Base-by-base conservation (phyloP, 2,888 invertebrate species). In the Formica aserva region DNA sequence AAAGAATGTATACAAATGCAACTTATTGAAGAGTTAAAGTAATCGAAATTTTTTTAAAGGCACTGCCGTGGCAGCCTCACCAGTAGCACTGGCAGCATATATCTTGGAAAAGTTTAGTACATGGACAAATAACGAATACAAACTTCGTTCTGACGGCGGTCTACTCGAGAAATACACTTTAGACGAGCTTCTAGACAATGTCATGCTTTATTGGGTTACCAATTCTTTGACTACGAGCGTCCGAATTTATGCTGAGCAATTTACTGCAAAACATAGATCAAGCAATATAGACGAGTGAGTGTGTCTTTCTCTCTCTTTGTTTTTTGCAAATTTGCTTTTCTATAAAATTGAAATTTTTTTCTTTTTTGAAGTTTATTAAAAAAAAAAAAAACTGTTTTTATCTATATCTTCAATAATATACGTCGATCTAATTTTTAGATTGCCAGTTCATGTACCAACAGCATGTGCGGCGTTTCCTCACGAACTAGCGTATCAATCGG, bases 51-150 rank as follows among this genome's bases (percentile, higher is more conserved):
- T 86, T 41, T 77, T 18, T 81, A 69, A 85, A 97, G 97, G 98
- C 29, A 95, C 96, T 1, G 97, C 95, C 0, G 94, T 98, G 48
- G 95, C 96, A 26, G 97, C 98, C 89, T 97, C 97, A 0, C 99
- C 99, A 0, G 96, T 97, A 0, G 98, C 98, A 0, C 95, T 99
- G 83, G 98, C 98, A 0, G 98, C 98, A 0, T 99, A 98, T 92
- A 97, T 99, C 76, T 94, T 99, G 15, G 98, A 99, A 92, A 99
- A 98, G 94, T 98, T 98, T 95, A 96, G 97, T 15, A 96, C 96
- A 0, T 97, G 97, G 97, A 97, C 97, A 0, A 96, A 97, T 93
- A 92, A 93, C 0, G 93, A 94, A 0, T 95, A 95, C 93, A 94
- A 94, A 69, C 91, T 94, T 45, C 94, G 95, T 41, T 93, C 95